phyloP scores from a whole-genome alignment of 2,113 vertebrate genomes.

The Cryptotis parvus region DNA sequence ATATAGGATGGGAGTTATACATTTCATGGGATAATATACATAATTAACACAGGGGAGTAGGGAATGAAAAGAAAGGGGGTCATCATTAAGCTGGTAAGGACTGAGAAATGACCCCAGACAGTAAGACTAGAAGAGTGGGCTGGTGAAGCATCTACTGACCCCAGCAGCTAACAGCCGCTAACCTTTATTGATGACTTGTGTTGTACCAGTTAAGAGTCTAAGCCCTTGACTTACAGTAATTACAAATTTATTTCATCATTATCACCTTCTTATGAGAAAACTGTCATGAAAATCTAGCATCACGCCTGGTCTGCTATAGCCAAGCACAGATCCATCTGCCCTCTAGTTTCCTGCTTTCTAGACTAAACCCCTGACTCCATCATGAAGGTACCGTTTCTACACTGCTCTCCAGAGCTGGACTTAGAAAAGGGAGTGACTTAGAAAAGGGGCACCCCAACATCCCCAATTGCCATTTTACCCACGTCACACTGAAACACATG shows the following conservation, averaged over 20 bases:
- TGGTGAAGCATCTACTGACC: not conserved
- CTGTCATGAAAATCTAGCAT: not conserved
- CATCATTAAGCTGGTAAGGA: not conserved
- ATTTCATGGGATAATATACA: not conserved
- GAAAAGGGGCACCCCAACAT: not conserved
- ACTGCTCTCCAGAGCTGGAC: not conserved
- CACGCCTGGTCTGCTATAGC: not conserved
- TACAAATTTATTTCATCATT: not conserved
- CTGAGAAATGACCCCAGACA: constrained; percentile 23
- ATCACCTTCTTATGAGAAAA: not conserved
- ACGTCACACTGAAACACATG: not conserved
- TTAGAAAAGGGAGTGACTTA: not conserved
- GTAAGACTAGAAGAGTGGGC: not conserved
- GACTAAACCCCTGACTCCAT: not conserved
- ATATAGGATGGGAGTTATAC: not conserved
- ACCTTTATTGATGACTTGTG: not conserved
- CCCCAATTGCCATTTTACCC: not conserved
- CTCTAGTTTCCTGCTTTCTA: rapidly evolving
- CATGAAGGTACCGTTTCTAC: not conserved
- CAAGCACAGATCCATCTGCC: not conserved
- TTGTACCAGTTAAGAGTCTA: not conserved
- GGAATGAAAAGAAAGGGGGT: not conserved
- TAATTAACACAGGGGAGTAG: too few species aligned
- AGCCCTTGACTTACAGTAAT: not conserved
- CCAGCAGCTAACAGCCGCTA: not conserved